Percentiles rank a stretch among this genome's conserved stretches.
These are phyloP conservation scores for Perodicticus potto DNA, from an alignment of 2,797 vertebrate genomes.

Conservation along the genomic window DNA sequence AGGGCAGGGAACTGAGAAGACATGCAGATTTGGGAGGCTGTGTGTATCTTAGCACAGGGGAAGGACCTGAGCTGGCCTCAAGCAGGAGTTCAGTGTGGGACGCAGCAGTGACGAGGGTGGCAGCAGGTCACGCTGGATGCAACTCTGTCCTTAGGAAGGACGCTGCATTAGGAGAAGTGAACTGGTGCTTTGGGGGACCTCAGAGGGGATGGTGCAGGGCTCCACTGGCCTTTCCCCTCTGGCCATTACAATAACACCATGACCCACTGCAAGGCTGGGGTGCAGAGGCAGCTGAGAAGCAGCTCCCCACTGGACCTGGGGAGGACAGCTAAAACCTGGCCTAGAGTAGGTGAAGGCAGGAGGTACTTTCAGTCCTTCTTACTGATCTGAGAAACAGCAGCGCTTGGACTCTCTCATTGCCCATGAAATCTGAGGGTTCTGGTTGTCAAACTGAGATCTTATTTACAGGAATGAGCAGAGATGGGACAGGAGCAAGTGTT, in stretches of 20 bases:
- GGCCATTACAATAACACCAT: no score
- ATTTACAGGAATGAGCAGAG: neutral
- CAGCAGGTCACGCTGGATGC: neutral
- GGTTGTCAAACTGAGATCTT: neutral
- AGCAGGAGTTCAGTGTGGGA: neutral
- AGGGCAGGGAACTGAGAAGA: neutral
- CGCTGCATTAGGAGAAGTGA: neutral
- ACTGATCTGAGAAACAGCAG: neutral
- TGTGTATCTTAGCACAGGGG: neutral
- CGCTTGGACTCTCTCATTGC: neutral
- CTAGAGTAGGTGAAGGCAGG: accelerated
- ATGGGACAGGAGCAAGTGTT: constrained; percentile 43
- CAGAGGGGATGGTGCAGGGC: neutral
- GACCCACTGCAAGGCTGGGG: neutral
- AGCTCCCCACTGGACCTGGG: neutral
- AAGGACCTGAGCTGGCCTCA: neutral
- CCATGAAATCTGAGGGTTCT: neutral
- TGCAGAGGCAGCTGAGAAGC: neutral
- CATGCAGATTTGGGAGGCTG: accelerated
- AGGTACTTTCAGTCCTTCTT: neutral
- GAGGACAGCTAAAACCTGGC: neutral
- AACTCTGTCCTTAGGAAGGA: neutral
- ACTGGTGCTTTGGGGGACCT: accelerated
- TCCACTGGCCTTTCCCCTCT: neutral
- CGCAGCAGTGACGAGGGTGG: accelerated